Conservation (phyloP, 2,113 vertebrate genomes). For the Notarius quadriscutis region DNA sequence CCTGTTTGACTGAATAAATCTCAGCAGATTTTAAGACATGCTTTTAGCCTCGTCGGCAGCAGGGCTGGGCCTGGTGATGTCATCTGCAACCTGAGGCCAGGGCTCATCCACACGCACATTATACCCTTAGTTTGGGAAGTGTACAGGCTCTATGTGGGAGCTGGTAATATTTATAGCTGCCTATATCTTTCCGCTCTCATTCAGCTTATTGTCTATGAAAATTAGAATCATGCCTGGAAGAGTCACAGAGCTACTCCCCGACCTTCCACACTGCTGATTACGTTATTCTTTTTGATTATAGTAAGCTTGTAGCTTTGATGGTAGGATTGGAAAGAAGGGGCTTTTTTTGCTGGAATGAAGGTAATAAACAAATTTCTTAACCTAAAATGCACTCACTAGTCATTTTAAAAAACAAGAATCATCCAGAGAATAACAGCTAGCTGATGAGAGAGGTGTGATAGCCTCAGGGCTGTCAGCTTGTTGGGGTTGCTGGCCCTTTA, state of each 20-base stretch:
- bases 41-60: conserved; percentile 47
- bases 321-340: conserved; percentile 6
- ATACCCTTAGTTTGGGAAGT: conserved; percentile 23
- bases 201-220: conserved; percentile 45
- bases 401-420: not conserved
- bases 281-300: conserved; percentile 48
- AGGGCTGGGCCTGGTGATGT: conserved; percentile 35
- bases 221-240: conserved; percentile 49
- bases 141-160: conserved; percentile 21
- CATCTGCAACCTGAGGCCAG: conserved; percentile 31
- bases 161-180: conserved; percentile 30
- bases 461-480: no score
- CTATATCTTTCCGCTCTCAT: conserved; percentile 34
- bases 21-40: conserved; percentile 42
- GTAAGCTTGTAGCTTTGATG: conserved; percentile 33
- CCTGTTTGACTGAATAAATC: conserved; percentile 52
- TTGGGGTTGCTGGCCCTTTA: no score
- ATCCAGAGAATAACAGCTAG: no score
- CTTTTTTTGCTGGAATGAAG: conserved; percentile 23
- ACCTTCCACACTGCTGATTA: conserved; percentile 39
- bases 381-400: not conserved
- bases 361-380: conserved; percentile 25
- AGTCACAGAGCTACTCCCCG: conserved; percentile 7
- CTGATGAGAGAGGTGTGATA: no score
- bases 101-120: not conserved